A percentile compares a stretch with the other conserved stretches of the same genome.
Evolutionary conservation across 2,113 vertebrate species (phyloP).

Genomic region (Pachycephala philippinensis): DNA sequence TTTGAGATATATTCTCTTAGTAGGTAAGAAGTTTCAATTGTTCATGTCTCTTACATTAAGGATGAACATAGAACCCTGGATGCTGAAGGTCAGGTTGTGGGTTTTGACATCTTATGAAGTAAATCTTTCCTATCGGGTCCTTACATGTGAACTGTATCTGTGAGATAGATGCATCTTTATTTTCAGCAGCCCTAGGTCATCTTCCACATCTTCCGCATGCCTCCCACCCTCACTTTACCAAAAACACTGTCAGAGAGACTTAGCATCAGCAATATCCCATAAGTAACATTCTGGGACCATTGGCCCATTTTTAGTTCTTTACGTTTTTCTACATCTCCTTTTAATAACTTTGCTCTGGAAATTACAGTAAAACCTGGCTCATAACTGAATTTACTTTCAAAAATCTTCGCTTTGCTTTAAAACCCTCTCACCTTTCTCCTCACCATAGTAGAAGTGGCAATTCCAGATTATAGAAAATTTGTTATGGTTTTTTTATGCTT

Average conservation of each 20-base stretch:
- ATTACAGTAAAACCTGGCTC: neutral
- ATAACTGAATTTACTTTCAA: neutral
- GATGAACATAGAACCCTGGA: neutral
- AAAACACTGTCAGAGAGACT: neutral
- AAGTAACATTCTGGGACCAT: neutral
- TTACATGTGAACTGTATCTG: fast-evolving
- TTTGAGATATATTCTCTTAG: neutral
- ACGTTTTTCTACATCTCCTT: neutral
- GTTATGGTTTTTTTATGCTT: neutral
- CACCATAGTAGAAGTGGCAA: neutral
- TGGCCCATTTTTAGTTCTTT: neutral
- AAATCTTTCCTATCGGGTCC: neutral
- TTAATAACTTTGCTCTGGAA: neutral
- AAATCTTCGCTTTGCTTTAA: neutral
- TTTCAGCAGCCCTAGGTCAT: neutral
- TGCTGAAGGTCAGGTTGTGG: neutral
- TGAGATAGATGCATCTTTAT: neutral
- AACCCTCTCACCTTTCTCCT: neutral
- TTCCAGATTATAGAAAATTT: neutral
- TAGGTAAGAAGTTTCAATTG: neutral
- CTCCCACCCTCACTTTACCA: neutral
- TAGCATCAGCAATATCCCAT: neutral
- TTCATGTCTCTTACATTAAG: neutral
- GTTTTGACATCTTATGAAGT: neutral
- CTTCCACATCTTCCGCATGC: neutral